Percentiles rank a stretch among this genome's conserved stretches.
phyloP scores from a whole-genome alignment of 2,113 vertebrate species.

The Origma solitaria region DNA sequence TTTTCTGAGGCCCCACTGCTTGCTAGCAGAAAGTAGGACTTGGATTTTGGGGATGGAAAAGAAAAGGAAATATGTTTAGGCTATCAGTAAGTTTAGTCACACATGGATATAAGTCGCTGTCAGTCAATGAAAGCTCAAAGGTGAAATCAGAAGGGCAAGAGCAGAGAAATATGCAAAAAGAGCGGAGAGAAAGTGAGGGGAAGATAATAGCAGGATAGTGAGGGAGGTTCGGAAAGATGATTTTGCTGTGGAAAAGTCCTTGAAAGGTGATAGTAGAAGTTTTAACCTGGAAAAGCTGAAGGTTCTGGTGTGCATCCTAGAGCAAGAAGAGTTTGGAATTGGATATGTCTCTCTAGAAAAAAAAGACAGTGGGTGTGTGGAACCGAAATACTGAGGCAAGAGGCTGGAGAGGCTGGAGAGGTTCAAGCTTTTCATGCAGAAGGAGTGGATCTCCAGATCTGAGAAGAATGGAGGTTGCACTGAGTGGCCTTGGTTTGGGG shows the following conservation, averaged over 20 bases:
- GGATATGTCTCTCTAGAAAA: not conserved
- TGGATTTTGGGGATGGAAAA: not conserved
- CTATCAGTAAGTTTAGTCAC: not conserved
- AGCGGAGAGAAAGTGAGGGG: not conserved
- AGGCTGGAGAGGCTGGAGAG: not conserved
- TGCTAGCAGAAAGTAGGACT: not conserved
- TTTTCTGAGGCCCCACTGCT: not conserved
- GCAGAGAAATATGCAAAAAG: not conserved
- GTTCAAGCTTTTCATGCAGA: not conserved
- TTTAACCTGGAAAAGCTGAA: not conserved
- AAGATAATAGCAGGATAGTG: not conserved
- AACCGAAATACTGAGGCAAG: not conserved
- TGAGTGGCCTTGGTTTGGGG: not conserved
- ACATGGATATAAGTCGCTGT: not conserved
- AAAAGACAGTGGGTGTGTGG: not conserved
- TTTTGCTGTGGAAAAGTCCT: not conserved
- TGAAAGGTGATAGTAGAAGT: not conserved
- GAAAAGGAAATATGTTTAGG: not conserved
- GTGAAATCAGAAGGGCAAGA: not conserved
- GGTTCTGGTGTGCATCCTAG: not conserved
- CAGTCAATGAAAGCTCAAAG: not conserved
- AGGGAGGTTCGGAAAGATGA: not conserved
- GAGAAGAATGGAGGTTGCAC: not conserved
- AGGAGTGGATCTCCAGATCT: not conserved
- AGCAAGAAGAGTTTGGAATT: not conserved